phyloP scores from a whole-genome alignment of 1,140 invertebrate species.

The Drosophila chauvacae region DNA sequence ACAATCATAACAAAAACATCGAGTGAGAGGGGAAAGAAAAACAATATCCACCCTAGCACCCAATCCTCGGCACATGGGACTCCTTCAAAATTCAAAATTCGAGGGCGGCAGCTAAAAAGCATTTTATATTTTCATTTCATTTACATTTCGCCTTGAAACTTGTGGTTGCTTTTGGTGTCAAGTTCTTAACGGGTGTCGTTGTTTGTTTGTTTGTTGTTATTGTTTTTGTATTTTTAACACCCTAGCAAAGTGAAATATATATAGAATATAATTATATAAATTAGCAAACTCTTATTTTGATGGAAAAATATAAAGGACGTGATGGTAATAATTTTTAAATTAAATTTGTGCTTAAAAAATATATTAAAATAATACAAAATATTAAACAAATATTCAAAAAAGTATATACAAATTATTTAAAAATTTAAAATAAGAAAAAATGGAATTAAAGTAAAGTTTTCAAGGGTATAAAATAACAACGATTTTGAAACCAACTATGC shows the following conservation, averaged over 20 bases:
- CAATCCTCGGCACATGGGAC: not conserved
- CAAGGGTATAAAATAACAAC: no score
- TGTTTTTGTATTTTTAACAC: conserved; percentile 9
- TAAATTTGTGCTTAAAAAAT: not conserved
- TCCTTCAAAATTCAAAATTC: not conserved
- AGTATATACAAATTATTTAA: not conserved
- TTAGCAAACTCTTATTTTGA: no score
- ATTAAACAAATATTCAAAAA: not conserved
- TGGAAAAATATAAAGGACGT: no score
- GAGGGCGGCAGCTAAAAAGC: conserved; percentile 5
- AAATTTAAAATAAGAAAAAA: not conserved
- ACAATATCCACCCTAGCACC: conserved; percentile 12
- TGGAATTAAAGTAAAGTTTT: no score
- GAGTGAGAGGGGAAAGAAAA: conserved; percentile 12
- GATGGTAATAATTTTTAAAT: not conserved
- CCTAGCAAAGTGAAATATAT: not conserved
- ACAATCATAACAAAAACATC: conserved; percentile 55
- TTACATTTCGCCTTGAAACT: conserved; percentile 65
- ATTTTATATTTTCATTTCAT: conserved; percentile 57
- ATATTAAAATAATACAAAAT: no score
- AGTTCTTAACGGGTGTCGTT: not conserved
- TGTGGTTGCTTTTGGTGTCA: conserved; percentile 29
- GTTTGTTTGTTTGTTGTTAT: not conserved
- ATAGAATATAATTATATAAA: no score
- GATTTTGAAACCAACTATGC: no score